phyloP scores from a whole-genome alignment of 2,113 vertebrate species.

The Trichechus manatus region DNA sequence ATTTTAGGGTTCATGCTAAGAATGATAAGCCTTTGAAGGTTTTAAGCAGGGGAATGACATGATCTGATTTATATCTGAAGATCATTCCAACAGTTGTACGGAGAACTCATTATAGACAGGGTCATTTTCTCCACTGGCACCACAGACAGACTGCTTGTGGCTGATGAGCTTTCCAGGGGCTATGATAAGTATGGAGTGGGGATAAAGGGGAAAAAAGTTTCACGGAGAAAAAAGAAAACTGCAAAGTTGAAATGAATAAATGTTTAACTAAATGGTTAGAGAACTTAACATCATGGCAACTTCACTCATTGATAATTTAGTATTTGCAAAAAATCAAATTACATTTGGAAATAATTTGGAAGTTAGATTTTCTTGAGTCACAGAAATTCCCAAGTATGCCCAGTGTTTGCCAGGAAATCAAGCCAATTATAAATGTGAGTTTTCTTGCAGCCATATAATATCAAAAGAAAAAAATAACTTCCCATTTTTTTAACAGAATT shows the following conservation, averaged over 20 bases:
- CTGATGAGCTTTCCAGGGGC: background rate
- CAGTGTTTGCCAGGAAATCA: conserved; percentile 15
- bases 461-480: background rate
- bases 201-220: background rate
- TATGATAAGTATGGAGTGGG: background rate
- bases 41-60: conserved; percentile 21
- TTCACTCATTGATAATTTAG: conserved; percentile 9
- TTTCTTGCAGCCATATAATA: conserved; percentile 16
- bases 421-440: conserved; percentile 11
- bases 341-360: conserved; percentile 36
- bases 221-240: background rate
- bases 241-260: background rate
- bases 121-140: conserved; percentile 16
- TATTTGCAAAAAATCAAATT: background rate
- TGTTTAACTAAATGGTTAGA: conserved; percentile 40
- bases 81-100: conserved; percentile 1
- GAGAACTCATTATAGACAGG: background rate
- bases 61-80: conserved; percentile 10
- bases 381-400: conserved; percentile 28
- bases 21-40: conserved; percentile 38
- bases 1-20: conserved; percentile 25
- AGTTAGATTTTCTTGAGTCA: conserved; percentile 48
- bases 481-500: background rate
- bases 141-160: background rate
- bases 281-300: conserved; percentile 5